phyloP scores from a whole-genome alignment of 2,113 vertebrate species.

The Spea multiplicata region DNA sequence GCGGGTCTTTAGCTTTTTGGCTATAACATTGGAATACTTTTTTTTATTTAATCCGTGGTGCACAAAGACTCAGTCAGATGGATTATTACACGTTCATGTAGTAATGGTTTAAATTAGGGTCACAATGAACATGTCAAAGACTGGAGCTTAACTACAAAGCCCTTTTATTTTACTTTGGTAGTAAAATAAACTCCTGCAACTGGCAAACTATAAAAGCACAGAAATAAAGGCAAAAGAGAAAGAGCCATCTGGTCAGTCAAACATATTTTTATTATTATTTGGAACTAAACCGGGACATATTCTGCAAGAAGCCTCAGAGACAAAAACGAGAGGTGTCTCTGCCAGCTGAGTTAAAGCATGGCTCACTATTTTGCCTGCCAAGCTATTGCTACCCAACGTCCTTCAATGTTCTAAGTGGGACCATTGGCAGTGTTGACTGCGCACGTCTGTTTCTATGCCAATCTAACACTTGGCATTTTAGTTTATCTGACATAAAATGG shows the following conservation, averaged over 20 bases:
- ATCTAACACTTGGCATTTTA: constrained; percentile 3
- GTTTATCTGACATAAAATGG: constrained; percentile 17
- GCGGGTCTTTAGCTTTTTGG: constrained; percentile 30
- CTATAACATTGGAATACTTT: constrained; percentile 9
- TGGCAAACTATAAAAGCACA: constrained; percentile 17
- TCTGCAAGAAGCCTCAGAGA: constrained; percentile 25
- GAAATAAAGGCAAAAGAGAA: constrained; percentile 33
- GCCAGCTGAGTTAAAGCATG: constrained; percentile 21
- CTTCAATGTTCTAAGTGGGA: constrained; percentile 15
- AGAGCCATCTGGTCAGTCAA: constrained; percentile 45
- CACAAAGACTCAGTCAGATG: constrained; percentile 26
- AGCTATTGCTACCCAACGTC: constrained; percentile 15
- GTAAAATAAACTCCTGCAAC: constrained; percentile 25
- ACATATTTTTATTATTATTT: constrained; percentile 44
- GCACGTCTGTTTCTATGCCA: constrained; percentile 8
- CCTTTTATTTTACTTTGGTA: constrained; percentile 24
- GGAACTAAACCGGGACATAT: constrained; percentile 15
- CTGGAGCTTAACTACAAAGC: constrained; percentile 24
- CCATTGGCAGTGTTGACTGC: constrained; percentile 6
- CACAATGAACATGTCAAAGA: constrained; percentile 25
- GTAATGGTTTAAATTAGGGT: constrained; percentile 32
- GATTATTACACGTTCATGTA: constrained; percentile 19
- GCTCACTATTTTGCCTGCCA: constrained; percentile 10
- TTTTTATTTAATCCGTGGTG: constrained; percentile 7
- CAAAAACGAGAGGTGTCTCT: constrained; percentile 6